Evolutionary conservation across 2,888 invertebrate genomes (phyloP), one percentile per base, ranked within the genome.

Genomic region (Lithophane socia): DNA sequence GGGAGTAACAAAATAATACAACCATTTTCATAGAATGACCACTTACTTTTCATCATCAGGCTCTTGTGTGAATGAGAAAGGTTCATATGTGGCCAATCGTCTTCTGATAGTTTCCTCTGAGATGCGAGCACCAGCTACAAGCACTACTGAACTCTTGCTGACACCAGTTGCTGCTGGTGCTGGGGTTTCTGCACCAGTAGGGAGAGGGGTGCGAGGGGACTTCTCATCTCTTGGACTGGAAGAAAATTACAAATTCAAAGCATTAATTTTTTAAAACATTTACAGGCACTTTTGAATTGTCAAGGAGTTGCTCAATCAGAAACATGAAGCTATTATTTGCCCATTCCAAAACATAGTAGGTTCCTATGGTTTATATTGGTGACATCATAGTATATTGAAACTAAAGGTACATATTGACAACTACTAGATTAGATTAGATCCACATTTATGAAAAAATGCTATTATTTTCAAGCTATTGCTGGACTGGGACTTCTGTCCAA

Each of bases 71-170:
- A 93, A 95, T 66, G 94, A 93, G 74, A 96, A 96, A n/a, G 95
- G 95, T 87, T 96, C 96, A 89, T 94, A 95, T 63, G 95, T 92
- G 29, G 93, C 93, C 56, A 96, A 87, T 0, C 95, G 91, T 9
- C 95, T 92, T 75, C 95, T 92, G n/a, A 96, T 91, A 7, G 94
- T 94, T 88, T 96, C 96, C 81, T 96, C 96, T 44, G 95, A 94
- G 42, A 96, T 94, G 29, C 91, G 90, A n/a, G 91, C 83, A 2
- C 96, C 96, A n/a, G 90, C 90, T 16, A 96, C 90, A 84, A 93
- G 94, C 4, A 96, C 84, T 18, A 94, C 94, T 75, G 90, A 93
- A 72, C 91, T 94, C 71, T 90, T 92, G 21, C 90, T 87, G n/a
- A 78, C 80, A 79, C 60, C 60, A 3, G 71, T 87, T 44, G 82